Conservation (phyloP, 2,797 vertebrate genomes). For the Danio tinwini region DNA sequence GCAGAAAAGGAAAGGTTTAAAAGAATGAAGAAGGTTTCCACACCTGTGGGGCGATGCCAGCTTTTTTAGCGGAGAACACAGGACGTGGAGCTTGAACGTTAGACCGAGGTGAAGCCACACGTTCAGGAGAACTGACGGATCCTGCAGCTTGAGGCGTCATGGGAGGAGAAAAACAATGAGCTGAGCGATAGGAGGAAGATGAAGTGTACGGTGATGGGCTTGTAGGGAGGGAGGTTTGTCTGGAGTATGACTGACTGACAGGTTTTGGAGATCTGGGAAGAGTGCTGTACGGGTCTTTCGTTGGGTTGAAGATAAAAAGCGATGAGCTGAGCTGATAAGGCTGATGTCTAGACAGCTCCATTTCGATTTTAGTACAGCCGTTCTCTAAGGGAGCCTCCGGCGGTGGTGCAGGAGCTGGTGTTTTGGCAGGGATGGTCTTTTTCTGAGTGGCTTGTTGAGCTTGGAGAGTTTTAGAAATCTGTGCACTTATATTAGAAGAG, state of each 20-base stretch:
- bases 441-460: conserved; percentile 77
- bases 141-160: conserved; percentile 68
- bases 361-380: conserved; percentile 85
- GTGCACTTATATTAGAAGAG: conserved; percentile 79
- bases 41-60: conserved; percentile 95
- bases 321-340: conserved; percentile 92
- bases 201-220: conserved; percentile 75
- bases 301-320: conserved; percentile 90
- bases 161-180: conserved; percentile 74
- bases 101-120: conserved; percentile 81
- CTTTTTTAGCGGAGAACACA: conserved; percentile 91
- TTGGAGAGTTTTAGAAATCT: conserved; percentile 81
- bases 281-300: conserved; percentile 81
- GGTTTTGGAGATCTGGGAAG: conserved; percentile 83
- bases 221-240: conserved; percentile 80
- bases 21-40: conserved; percentile 93
- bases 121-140: conserved; percentile 77
- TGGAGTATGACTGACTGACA: conserved; percentile 68
- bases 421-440: conserved; percentile 66
- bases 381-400: conserved; percentile 81
- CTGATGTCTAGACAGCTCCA: conserved; percentile 88
- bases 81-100: conserved; percentile 88
- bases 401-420: conserved; percentile 63
- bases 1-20: conserved; percentile 63
- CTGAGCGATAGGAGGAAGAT: conserved; percentile 56